These are phyloP conservation scores for Henricia sp. DNA, from an alignment of 53 echinoderm and acorn worm species.

Conservation along the genomic window DNA sequence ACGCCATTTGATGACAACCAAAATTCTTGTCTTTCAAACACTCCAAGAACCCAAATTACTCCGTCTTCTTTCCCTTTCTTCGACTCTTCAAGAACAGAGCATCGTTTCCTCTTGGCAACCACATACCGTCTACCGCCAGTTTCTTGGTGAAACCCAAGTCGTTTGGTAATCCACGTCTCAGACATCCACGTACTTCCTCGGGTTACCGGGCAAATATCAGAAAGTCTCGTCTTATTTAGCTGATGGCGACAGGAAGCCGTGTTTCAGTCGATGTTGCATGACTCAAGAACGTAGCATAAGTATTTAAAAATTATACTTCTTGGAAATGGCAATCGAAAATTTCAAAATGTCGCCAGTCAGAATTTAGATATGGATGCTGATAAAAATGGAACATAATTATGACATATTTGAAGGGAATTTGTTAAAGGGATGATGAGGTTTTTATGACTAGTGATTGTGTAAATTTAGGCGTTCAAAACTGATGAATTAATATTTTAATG, in stretches of 20 bases:
- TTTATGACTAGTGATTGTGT: too few relatives aligned
- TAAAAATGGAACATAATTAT: too few relatives aligned
- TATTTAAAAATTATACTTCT: too few relatives aligned
- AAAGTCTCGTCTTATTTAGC: slow-evolving; percentile 16
- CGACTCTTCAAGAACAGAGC: neutral
- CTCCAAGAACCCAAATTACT: neutral
- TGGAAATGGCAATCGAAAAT: too few relatives aligned
- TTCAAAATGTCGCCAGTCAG: too few relatives aligned
- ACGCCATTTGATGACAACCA: slow-evolving; percentile 27
- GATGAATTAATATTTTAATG: too few relatives aligned
- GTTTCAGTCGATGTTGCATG: neutral
- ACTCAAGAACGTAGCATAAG: too few relatives aligned
- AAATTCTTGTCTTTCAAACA: neutral
- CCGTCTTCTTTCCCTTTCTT: neutral
- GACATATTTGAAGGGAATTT: too few relatives aligned
- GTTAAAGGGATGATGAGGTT: too few relatives aligned
- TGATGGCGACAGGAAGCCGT: slow-evolving; percentile 26
- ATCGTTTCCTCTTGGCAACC: slow-evolving; percentile 15
- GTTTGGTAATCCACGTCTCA: slow-evolving; percentile 19
- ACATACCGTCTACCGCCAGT: neutral
- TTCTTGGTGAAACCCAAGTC: slow-evolving; percentile 18
- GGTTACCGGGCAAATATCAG: slow-evolving; percentile 40
- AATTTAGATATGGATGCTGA: too few relatives aligned
- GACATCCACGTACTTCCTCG: slow-evolving; percentile 4
- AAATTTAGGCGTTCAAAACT: too few relatives aligned